These are phyloP conservation scores for Cerastoderma edule DNA, from an alignment of 2,888 invertebrate species.

Conservation along the genomic window DNA sequence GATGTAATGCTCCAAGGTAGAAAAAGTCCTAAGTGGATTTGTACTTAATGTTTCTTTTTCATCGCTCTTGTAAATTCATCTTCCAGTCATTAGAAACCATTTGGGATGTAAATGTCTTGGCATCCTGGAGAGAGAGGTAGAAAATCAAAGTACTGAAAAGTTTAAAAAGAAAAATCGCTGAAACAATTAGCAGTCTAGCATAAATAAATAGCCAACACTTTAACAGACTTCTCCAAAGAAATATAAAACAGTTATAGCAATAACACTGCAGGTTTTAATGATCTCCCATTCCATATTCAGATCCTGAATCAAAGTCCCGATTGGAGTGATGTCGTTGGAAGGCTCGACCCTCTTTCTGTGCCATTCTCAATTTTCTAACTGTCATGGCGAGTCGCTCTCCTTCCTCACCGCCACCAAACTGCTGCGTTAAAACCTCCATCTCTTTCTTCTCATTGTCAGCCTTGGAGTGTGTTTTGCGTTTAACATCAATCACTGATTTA, in stretches of 20 bases:
- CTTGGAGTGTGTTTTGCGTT: conserved; percentile 41
- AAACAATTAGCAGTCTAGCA: too few relatives aligned
- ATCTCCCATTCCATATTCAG: conserved; percentile 55
- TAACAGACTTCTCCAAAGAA: not conserved
- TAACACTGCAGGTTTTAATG: conserved; percentile 1
- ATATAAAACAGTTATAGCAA: not conserved
- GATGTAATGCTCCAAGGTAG: too few relatives aligned
- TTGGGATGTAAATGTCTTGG: too few relatives aligned
- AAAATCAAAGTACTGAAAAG: too few relatives aligned
- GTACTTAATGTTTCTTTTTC: too few relatives aligned
- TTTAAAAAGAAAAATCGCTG: too few relatives aligned
- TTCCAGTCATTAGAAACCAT: too few relatives aligned
- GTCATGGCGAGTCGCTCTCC: conserved; percentile 76
- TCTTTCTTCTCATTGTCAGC: conserved; percentile 65
- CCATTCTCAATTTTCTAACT: conserved; percentile 71
- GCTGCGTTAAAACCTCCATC: conserved; percentile 68
- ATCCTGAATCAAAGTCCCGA: conserved; percentile 42
- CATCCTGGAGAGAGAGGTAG: too few relatives aligned
- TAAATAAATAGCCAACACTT: not conserved
- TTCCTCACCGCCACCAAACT: conserved; percentile 74
- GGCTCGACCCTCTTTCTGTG: conserved; percentile 73
- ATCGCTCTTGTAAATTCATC: too few relatives aligned
- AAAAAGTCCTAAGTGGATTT: too few relatives aligned
- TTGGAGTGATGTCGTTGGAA: conserved; percentile 52
- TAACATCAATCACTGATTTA: conserved; percentile 50